Evolutionary conservation across 2,797 vertebrate genomes (phyloP), one percentile per base, ranked within the genome.

Genomic region (Decapterus maruadsi): DNA sequence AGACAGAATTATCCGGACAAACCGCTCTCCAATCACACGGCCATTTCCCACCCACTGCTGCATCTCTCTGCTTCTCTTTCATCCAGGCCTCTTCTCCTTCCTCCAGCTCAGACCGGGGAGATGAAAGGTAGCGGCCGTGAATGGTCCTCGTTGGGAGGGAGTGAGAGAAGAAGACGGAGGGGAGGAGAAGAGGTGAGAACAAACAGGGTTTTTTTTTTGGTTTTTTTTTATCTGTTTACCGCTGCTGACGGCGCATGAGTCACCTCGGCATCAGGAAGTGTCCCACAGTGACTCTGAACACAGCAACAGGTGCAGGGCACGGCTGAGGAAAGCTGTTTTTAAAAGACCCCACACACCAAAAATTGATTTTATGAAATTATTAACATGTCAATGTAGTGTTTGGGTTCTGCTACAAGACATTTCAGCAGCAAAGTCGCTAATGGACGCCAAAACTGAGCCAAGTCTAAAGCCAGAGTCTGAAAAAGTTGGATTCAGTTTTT

Each of bases 1-100:
- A 97, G 94, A 95, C 89, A 88, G 95, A 96, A 96, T 96, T 92
- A 96, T 95, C 93, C 91, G 72, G 84, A 87, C 85, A 91, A 92
- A 94, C 89, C 92, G 2, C 94, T 95, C 95, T 96, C 95, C 95
- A 96, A 94, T 96, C 96, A 96, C 91, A 83, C 74, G 69, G 84
- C 93, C 90, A 93, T 93, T 93, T 93, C 94, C 91, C 90, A 90
- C 56, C 93, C 36, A n/a, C 68, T 0, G 14, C 58, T 43, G 22
- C 59, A 71, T 65, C 83, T 53, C 56, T 69, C 92, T 50, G 22
- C 70, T 70, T 65, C 51, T 51, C 72, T 22, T 62, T 68, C 63
- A 61, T 48, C 42, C 57, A 2, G 54, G 36, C 38, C 38, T 40
- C 38, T 40, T 67, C 56, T 58, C 40, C 45, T 57, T 60, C 62